A percentile compares a stretch with the other conserved stretches of the same genome.
Evolutionary conservation across 2,888 invertebrate species (phyloP).

Genomic region (Acrocera orbiculus): DNA sequence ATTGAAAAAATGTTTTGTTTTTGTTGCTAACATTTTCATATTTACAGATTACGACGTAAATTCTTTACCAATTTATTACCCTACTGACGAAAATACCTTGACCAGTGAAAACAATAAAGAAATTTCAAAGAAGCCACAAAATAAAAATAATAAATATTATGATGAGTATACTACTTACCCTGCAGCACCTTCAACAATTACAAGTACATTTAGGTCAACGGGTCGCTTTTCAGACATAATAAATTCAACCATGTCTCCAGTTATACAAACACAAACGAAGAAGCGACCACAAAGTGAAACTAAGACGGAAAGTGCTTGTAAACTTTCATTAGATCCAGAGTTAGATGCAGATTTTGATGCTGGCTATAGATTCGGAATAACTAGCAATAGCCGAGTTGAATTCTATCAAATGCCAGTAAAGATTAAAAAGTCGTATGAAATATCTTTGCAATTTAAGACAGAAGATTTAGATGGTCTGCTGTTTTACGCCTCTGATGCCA

Average conservation of each 20-base stretch:
- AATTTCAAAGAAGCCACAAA: too few relatives aligned
- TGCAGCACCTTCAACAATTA: background rate
- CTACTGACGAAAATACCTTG: conserved; percentile 10
- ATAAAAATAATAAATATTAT: too few relatives aligned
- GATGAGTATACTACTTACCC: too few relatives aligned
- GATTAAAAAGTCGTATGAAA: conserved; percentile 49
- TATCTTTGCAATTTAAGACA: conserved; percentile 59
- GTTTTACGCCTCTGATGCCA: conserved; percentile 56
- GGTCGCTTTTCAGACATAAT: conserved; percentile 20
- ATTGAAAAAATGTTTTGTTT: too few relatives aligned
- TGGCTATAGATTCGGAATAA: conserved; percentile 32
- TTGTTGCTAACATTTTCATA: background rate
- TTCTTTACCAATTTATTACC: conserved; percentile 20
- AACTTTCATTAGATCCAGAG: conserved; percentile 24
- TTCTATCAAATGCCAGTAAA: conserved; percentile 43
- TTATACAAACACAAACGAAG: background rate
- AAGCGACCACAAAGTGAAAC: conserved; percentile 10
- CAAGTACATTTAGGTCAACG: background rate
- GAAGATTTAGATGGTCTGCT: conserved; percentile 59
- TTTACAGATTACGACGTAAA: conserved; percentile 22
- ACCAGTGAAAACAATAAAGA: too few relatives aligned
- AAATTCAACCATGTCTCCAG: conserved; percentile 20
- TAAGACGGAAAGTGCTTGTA: conserved; percentile 20
- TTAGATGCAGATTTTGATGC: conserved; percentile 25
- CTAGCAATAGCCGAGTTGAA: conserved; percentile 53